Conservation (phyloP, 2,113 vertebrate genomes). For the Bambusicola thoracicus region DNA sequence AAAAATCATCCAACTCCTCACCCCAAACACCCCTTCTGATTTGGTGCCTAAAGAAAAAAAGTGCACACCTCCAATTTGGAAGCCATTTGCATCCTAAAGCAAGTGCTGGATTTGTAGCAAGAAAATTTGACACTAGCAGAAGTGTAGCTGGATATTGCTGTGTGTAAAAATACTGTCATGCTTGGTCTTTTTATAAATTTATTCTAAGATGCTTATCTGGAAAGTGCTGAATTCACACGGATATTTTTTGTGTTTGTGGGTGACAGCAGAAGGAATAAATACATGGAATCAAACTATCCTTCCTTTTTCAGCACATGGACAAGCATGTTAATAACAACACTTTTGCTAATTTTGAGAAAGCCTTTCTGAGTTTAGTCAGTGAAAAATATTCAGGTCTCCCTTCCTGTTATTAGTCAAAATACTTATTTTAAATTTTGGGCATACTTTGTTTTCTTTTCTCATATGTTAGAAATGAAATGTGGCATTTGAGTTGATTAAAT, state of each 20-base stretch:
- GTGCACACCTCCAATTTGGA: not conserved
- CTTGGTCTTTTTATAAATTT: not conserved
- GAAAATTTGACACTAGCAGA: not conserved
- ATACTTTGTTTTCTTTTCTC: not conserved
- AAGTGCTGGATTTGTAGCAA: not conserved
- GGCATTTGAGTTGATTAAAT: not conserved
- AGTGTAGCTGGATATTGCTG: not conserved
- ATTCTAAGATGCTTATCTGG: constrained; percentile 11
- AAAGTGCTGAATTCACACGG: not conserved
- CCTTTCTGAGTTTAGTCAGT: not conserved
- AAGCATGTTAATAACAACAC: not conserved
- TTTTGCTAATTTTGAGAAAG: not conserved
- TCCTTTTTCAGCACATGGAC: not conserved
- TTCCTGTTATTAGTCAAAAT: not conserved
- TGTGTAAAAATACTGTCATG: not conserved
- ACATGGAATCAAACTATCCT: not conserved
- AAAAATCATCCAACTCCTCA: not conserved
- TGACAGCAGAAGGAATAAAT: not conserved
- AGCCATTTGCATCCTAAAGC: not conserved
- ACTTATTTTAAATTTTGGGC: not conserved
- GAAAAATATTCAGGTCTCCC: not conserved
- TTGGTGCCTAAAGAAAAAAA: not conserved
- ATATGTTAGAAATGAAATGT: not conserved
- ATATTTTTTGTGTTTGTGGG: not conserved
- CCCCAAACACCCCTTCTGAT: accelerated